These are phyloP conservation scores for Gryllus bimaculatus DNA, from an alignment of 1,140 invertebrate species.

Conservation along the genomic window DNA sequence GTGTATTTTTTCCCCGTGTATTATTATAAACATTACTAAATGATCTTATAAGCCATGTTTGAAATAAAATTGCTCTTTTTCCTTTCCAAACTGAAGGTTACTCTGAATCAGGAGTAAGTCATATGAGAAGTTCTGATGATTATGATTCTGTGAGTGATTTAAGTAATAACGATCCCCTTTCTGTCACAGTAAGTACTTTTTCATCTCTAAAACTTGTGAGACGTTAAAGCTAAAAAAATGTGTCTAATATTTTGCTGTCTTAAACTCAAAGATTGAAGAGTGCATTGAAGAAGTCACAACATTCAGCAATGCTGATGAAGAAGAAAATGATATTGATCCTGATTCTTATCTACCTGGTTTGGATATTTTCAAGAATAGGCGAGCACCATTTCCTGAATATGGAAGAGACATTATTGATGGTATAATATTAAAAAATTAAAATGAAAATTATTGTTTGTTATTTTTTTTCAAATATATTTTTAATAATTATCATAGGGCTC, in stretches of 20 bases:
- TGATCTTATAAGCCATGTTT: no score
- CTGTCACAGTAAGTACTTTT: slow-evolving; percentile 17
- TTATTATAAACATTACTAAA: no score
- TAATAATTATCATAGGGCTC: not conserved
- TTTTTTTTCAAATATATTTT: not conserved
- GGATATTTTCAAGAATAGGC: slow-evolving; percentile 28
- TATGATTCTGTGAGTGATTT: slow-evolving; percentile 24
- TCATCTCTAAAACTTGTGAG: not conserved
- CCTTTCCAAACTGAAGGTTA: no score
- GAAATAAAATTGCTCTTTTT: no score
- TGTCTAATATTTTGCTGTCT: slow-evolving; percentile 17
- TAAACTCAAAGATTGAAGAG: slow-evolving; percentile 39
- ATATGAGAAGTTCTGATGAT: slow-evolving; percentile 10
- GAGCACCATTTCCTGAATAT: slow-evolving; percentile 60
- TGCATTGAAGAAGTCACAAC: slow-evolving; percentile 41
- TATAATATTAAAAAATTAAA: not conserved
- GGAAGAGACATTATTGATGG: slow-evolving; percentile 56
- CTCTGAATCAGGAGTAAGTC: no score
- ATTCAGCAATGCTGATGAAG: slow-evolving; percentile 33
- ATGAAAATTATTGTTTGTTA: not conserved
- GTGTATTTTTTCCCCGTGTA: no score
- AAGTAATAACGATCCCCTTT: slow-evolving; percentile 19
- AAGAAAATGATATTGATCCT: slow-evolving; percentile 30
- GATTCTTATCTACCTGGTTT: slow-evolving; percentile 32
- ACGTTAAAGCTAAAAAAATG: not conserved